Evolutionary conservation across 2,113 vertebrate species (phyloP), one percentile per base, ranked within the genome.

Genomic region (Athene cunicularia): DNA sequence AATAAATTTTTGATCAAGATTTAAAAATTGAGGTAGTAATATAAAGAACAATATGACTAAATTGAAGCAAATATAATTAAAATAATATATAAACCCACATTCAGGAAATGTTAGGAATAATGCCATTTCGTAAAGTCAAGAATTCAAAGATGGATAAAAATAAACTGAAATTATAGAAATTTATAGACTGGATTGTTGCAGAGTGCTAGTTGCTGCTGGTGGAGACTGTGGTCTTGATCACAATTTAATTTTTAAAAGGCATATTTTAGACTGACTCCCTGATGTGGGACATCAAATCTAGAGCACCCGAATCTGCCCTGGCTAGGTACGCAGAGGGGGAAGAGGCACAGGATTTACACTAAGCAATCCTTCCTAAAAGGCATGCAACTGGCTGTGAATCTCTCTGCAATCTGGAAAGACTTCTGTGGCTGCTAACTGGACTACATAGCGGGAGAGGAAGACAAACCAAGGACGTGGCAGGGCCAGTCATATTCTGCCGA

Each of bases 311-410:
- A 85, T 53, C 35, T 85, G 58, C 43, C 35, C 43, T 82, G 43
- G 18, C 43, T 37, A 59, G 20, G 19, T 21, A 23, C 0, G 0
- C 55, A 76, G 45, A 30, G 35, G 4, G 35, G 32, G 18, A 71
- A 80, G 55, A 7, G 6, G 14, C 0, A 0, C 14, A 75, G 53
- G n/a, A 27, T 21, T 5, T 30, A 35, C 16, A 18, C 24, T 6
- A 15, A 55, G 28, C 24, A 63, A 19, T 14, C 32, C 12, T 68
- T 87, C 58, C 70, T 10, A 45, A 68, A 88, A 59, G 47, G 5
- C 49, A 52, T 13, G 43, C 33, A 77, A 19, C 35, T 43, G 39
- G 14, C 19, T 72, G 32, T 60, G 43, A 64, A 62, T 32, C 39
- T 15, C 13, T 33, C 50, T 73, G 68, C 72, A 43, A 5, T 22